phyloP scores from a whole-genome alignment of 2,797 vertebrate genomes.

The Stomatorhinus walkeri region DNA sequence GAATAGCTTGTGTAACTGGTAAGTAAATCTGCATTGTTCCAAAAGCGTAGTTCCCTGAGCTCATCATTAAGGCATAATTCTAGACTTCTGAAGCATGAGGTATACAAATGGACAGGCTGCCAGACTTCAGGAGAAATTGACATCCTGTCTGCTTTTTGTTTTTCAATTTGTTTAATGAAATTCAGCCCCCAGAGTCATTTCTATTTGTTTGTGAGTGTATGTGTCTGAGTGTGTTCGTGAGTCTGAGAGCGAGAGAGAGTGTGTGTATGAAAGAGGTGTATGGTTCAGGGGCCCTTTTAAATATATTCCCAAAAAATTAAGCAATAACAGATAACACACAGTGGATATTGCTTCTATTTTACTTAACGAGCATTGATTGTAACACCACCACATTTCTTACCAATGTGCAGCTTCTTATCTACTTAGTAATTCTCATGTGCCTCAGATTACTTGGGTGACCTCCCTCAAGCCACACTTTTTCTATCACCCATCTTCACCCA shows the following conservation, averaged over 20 bases:
- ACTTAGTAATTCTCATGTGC: neutral
- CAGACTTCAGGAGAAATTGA: neutral
- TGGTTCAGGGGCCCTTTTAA: neutral
- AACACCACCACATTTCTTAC: neutral
- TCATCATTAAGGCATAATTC: constrained; percentile 10
- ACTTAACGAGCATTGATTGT: neutral
- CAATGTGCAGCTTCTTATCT: neutral
- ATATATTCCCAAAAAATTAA: neutral
- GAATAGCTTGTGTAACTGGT: neutral
- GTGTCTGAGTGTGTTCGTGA: neutral
- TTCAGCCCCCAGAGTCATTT: neutral
- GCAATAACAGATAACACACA: neutral
- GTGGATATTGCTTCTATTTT: neutral
- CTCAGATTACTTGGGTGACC: neutral
- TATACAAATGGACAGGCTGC: neutral
- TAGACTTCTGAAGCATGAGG: neutral
- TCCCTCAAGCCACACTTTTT: neutral
- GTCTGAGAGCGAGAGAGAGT: neutral
- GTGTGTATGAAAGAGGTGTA: neutral
- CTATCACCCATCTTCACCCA: neutral
- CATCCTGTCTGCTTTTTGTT: neutral
- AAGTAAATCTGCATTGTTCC: neutral
- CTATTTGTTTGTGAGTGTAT: neutral
- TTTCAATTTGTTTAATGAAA: constrained; percentile 10
- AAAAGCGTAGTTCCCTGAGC: neutral